Conservation (phyloP, 2,797 vertebrate genomes). For the Hyperoplus immaculatus region DNA sequence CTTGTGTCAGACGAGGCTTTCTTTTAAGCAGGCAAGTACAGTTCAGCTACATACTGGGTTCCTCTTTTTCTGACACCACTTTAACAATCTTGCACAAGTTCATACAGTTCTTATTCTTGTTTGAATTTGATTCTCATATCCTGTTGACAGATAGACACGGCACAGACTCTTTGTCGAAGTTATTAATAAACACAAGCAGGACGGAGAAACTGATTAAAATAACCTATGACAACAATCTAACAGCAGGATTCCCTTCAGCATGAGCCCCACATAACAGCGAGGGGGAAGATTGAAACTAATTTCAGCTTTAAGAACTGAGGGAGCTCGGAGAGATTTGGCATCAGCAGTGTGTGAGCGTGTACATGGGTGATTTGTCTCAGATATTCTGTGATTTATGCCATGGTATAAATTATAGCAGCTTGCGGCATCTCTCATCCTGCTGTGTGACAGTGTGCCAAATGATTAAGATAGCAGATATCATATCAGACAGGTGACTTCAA, state of each 20-base stretch:
- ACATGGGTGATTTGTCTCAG: slow-evolving; percentile 23
- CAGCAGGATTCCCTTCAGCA: slow-evolving; percentile 39
- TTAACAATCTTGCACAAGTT: background rate
- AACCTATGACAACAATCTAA: slow-evolving; percentile 18
- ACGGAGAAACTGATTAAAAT: slow-evolving; percentile 36
- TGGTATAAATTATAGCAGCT: slow-evolving; percentile 18
- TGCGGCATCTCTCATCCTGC: slow-evolving; percentile 8
- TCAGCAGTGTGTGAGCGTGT: slow-evolving; percentile 8
- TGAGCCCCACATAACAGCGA: slow-evolving; percentile 15
- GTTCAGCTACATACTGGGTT: background rate
- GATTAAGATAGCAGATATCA: slow-evolving; percentile 25
- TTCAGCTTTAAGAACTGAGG: slow-evolving; percentile 13
- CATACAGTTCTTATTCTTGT: background rate
- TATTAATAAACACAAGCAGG: slow-evolving; percentile 32
- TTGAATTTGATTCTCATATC: background rate
- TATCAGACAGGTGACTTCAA: background rate
- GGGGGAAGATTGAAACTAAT: slow-evolving; percentile 25
- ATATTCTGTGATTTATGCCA: slow-evolving; percentile 18
- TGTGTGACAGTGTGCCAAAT: slow-evolving; percentile 23
- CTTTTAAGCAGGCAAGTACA: background rate
- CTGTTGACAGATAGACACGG: background rate
- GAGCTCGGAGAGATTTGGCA: background rate
- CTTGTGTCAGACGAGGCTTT: background rate
- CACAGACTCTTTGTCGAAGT: background rate
- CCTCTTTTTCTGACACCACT: background rate